Evolutionary conservation across 2,888 invertebrate species (phyloP).

Genomic region (Amiota communis): DNA sequence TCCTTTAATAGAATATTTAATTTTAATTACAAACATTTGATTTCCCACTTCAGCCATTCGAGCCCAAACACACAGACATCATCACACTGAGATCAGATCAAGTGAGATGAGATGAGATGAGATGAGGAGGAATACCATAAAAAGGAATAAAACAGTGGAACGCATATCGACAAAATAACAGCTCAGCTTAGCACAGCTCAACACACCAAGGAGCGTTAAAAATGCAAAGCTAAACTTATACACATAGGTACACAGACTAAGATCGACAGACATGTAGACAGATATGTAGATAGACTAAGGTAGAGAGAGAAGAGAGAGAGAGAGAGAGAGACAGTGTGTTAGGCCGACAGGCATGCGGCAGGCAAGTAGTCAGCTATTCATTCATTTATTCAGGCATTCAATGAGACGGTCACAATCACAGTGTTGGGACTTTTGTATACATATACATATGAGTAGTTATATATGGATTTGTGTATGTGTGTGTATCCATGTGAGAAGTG

Average conservation of each 20-base stretch:
- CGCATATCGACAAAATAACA: no score
- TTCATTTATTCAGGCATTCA: no score
- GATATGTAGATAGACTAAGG: no score
- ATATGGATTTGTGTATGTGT: slow-evolving; percentile 46
- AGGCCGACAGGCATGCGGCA: not conserved
- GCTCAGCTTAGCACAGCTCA: slow-evolving; percentile 16
- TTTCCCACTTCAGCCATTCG: slow-evolving; percentile 62
- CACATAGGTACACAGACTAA: not conserved
- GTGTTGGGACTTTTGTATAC: not conserved
- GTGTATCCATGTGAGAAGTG: slow-evolving; percentile 33
- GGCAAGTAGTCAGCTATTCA: no score
- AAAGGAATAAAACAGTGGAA: no score
- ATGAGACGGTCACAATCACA: not conserved
- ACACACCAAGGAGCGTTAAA: slow-evolving; percentile 49
- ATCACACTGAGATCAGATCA: no score
- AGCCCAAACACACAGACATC: not conserved
- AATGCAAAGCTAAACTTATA: slow-evolving; percentile 46
- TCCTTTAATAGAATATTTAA: slow-evolving; percentile 66
- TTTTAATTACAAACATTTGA: slow-evolving; percentile 67
- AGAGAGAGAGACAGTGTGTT: no score
- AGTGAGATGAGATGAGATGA: no score
- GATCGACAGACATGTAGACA: no score
- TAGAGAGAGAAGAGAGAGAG: no score
- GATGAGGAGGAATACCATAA: no score
- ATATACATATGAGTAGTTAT: not conserved